Evolutionary conservation across 2,113 vertebrate species (phyloP), one percentile per base, ranked within the genome.

Genomic region (Poecilia latipinna): DNA sequence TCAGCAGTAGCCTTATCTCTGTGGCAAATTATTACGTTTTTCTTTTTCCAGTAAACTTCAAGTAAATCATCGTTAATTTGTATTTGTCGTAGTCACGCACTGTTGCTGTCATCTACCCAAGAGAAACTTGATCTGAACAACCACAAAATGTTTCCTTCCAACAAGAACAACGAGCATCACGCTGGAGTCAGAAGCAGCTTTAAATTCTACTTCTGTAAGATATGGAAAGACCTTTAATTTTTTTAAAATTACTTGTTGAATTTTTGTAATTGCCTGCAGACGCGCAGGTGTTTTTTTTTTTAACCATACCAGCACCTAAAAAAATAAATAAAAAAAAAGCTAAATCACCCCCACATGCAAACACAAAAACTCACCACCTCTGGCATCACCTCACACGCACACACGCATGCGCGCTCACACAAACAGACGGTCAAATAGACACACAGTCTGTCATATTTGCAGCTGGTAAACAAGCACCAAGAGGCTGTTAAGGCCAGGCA

Each of bases 371-470:
- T 42, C 77, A 2, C 84, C 81, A 83, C 78, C 88, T 80, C 83
- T 84, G 51, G 77, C 87, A 10, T 84, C 86, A 88, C 78, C 80
- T 82, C 86, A 35, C 4, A 32, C 32, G 8, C 86, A 51, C 48
- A 2, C 51, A 54, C 87, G 77, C 85, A 85, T 82, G 80, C 88
- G 78, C 89, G 74, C 77, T 80, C 77, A 33, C 88, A 71, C 84
- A 89, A 91, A 83, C 92, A 93, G 89, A 93, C 90, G 85, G 88
- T 91, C 91, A 92, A 92, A 92, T 88, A 91, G 87, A 91, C 90
- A 89, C 86, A 86, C 88, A 90, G 88, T 91, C 90, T 92, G 90
- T 93, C 92, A 91, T 93, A 93, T 93, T 93, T 93, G 91, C 80
- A 80, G 78, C 80, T 71, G 90, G 91, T 90, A 93, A 93, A 93